These are phyloP conservation scores for Orchesellides sinensis DNA, from an alignment of 2,888 invertebrate genomes.

Conservation along the genomic window DNA sequence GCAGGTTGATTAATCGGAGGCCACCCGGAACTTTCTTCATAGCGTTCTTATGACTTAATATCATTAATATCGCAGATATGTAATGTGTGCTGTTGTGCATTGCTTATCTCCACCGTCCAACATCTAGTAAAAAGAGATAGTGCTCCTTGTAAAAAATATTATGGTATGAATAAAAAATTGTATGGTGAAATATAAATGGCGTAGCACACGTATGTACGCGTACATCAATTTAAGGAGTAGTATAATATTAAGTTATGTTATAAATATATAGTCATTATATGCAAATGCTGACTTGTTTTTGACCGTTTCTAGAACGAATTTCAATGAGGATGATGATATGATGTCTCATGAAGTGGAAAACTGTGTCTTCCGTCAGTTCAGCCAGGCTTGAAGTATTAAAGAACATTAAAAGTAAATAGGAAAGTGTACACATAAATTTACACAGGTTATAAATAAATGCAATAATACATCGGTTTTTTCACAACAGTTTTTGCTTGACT, in stretches of 20 bases:
- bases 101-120: slow-evolving; percentile 13
- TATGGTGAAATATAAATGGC: no score
- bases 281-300: slow-evolving; percentile 15
- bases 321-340: neutral
- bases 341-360: slow-evolving; percentile 50
- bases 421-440: neutral
- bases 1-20: slow-evolving; percentile 69
- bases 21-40: slow-evolving; percentile 68
- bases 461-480: no score
- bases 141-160: no score
- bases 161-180: no score
- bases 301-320: slow-evolving; percentile 63
- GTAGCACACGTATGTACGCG: no score
- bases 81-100: slow-evolving; percentile 26
- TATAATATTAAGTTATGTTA: no score
- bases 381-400: no score
- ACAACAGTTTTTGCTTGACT: no score
- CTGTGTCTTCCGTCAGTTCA: no score
- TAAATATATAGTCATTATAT: neutral
- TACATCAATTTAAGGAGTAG: no score
- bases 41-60: slow-evolving; percentile 62
- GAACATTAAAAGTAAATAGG: slow-evolving; percentile 43
- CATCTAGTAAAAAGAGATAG: slow-evolving; percentile 3
- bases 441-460: neutral
- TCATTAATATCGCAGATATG: slow-evolving; percentile 59